phyloP scores from a whole-genome alignment of 2,888 invertebrate genomes.

The Coleophora flavipennella region DNA sequence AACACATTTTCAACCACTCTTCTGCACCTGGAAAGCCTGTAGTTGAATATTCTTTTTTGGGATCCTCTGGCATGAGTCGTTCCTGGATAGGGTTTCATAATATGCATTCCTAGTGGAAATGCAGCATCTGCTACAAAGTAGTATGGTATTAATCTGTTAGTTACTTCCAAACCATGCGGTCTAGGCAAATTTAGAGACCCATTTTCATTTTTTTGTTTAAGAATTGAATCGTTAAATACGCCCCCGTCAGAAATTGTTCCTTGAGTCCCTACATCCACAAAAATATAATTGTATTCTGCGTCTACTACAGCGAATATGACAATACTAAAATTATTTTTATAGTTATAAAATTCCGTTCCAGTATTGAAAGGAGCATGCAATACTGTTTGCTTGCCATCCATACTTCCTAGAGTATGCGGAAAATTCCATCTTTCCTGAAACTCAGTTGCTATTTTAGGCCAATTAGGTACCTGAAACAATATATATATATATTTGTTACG shows the following conservation, averaged over 20 bases:
- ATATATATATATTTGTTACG: too few relatives aligned
- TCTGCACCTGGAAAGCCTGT: slow-evolving; percentile 14
- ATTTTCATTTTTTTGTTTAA: not conserved
- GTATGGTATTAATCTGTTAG: slow-evolving; percentile 11
- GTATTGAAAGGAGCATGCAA: slow-evolving; percentile 19
- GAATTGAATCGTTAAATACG: slow-evolving; percentile 17
- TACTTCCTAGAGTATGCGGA: slow-evolving; percentile 17
- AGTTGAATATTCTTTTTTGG: slow-evolving; percentile 15
- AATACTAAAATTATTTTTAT: slow-evolving; percentile 20
- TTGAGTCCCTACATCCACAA: slow-evolving; percentile 20
- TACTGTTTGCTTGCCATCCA: slow-evolving; percentile 14
- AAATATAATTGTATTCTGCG: slow-evolving; percentile 19
- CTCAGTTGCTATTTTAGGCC: slow-evolving; percentile 13
- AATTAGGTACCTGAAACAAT: slow-evolving; percentile 19
- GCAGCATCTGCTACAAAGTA: slow-evolving; percentile 14
- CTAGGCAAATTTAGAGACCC: not conserved
- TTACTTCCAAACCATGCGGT: slow-evolving; percentile 4
- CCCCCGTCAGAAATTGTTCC: slow-evolving; percentile 21
- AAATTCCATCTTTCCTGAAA: slow-evolving; percentile 21
- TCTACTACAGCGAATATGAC: slow-evolving; percentile 20
- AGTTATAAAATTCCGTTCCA: slow-evolving; percentile 19
- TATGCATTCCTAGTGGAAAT: slow-evolving; percentile 13
- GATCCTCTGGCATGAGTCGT: slow-evolving; percentile 7
- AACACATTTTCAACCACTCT: slow-evolving; percentile 17
- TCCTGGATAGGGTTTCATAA: slow-evolving; percentile 15